A percentile compares a stretch with the other conserved stretches of the same genome.
Conservation (phyloP, 2,113 vertebrate genomes). For the Stegostoma tigrinum region DNA sequence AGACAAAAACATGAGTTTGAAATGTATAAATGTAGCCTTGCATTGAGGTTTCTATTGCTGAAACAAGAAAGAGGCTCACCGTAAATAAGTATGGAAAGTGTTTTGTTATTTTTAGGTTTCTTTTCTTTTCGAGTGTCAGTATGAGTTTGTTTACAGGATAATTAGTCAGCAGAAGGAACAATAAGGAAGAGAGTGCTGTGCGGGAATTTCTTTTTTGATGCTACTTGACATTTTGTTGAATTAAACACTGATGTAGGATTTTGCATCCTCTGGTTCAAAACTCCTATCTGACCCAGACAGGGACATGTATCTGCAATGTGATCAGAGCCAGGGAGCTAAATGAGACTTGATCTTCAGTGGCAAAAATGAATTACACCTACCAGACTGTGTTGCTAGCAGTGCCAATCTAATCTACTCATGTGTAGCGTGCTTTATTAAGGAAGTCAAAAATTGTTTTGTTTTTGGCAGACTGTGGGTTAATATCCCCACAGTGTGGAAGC, state of each 20-base stretch:
- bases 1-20: background rate
- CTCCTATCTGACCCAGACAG: background rate
- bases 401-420: background rate
- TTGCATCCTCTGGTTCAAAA: background rate
- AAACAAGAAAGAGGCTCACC: background rate
- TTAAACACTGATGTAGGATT: background rate
- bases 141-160: background rate
- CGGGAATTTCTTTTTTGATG: slow-evolving; percentile 2
- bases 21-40: background rate
- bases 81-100: background rate
- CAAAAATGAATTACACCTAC: background rate
- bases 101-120: slow-evolving; percentile 6
- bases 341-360: background rate
- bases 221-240: background rate
- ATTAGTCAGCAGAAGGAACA: slow-evolving; percentile 1
- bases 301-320: background rate
- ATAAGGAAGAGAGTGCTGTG: slow-evolving; percentile 19
- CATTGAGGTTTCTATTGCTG: background rate
- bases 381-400: background rate
- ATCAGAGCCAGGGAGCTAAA: background rate
- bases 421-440: background rate
- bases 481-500: no score
- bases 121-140: background rate
- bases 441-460: no score
- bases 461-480: no score